Conservation (phyloP, 2,113 vertebrate genomes). For the Prochilodus magdalenae region DNA sequence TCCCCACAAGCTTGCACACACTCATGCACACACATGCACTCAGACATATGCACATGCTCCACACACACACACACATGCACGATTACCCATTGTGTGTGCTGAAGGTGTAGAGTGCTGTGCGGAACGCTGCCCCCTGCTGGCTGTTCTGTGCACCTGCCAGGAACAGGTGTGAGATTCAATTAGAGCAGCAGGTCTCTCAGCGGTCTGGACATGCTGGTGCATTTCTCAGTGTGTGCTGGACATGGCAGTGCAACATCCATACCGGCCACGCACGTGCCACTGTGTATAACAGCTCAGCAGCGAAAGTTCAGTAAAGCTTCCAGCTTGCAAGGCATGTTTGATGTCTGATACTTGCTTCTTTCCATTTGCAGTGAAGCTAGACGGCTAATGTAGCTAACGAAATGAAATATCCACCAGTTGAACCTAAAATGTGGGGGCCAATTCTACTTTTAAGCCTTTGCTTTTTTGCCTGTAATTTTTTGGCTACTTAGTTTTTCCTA, state of each 20-base stretch:
- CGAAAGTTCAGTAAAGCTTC: not conserved
- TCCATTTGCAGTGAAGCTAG: too few species aligned
- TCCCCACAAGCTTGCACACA: constrained; percentile 21
- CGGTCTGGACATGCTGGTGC: constrained; percentile 62
- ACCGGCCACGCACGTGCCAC: constrained; percentile 22
- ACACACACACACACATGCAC: constrained; percentile 22
- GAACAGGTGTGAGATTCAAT: constrained; percentile 81
- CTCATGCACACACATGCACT: constrained; percentile 48
- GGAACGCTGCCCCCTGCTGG: constrained; percentile 77
- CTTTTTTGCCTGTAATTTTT: too few species aligned
- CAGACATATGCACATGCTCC: constrained; percentile 45
- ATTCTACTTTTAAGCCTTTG: too few species aligned
- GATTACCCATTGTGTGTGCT: constrained; percentile 67
- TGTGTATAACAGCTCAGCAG: not conserved
- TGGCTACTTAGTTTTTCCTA: too few species aligned
- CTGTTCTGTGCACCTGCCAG: constrained; percentile 69
- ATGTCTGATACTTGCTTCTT: too few species aligned
- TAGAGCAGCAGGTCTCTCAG: constrained; percentile 76
- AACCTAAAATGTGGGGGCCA: too few species aligned
- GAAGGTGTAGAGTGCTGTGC: constrained; percentile 56
- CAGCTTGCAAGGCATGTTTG: too few species aligned
- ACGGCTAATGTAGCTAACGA: too few species aligned
- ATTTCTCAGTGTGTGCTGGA: constrained; percentile 27
- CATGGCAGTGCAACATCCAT: constrained; percentile 25
- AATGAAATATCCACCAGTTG: too few species aligned